Evolutionary conservation across 2,797 vertebrate species (phyloP).

Genomic region (Leptatherina wallacei): DNA sequence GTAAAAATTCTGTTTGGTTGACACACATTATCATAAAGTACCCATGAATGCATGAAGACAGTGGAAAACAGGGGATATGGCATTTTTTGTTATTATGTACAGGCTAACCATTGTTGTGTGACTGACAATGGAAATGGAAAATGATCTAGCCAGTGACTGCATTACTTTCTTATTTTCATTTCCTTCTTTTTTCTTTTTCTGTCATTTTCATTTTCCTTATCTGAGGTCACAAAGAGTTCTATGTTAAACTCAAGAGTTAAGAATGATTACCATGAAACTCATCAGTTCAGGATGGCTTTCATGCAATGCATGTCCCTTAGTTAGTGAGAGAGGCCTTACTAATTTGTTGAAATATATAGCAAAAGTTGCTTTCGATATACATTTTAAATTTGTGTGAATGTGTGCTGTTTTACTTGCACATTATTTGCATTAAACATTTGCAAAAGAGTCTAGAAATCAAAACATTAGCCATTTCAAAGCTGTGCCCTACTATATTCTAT

Average conservation of each 20-base stretch:
- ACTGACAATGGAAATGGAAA: background rate
- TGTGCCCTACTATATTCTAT: background rate
- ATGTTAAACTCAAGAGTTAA: background rate
- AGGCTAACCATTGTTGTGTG: background rate
- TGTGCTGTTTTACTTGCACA: background rate
- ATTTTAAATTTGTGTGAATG: background rate
- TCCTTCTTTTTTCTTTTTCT: background rate
- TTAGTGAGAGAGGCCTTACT: background rate
- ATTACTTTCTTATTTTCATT: background rate
- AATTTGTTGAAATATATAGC: background rate
- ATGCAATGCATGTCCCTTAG: background rate
- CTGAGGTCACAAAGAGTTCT: background rate
- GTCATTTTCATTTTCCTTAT: background rate
- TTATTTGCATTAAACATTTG: background rate
- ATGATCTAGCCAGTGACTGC: background rate
- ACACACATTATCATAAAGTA: background rate
- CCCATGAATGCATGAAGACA: background rate
- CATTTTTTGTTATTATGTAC: background rate
- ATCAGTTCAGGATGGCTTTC: background rate
- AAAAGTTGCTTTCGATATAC: background rate
- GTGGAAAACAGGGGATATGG: background rate
- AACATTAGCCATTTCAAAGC: slow-evolving; percentile 3
- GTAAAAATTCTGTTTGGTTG: background rate
- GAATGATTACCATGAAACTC: background rate
- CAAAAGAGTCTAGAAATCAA: too few species aligned